Conservation (phyloP, 2,113 vertebrate genomes). For the Solea senegalensis region DNA sequence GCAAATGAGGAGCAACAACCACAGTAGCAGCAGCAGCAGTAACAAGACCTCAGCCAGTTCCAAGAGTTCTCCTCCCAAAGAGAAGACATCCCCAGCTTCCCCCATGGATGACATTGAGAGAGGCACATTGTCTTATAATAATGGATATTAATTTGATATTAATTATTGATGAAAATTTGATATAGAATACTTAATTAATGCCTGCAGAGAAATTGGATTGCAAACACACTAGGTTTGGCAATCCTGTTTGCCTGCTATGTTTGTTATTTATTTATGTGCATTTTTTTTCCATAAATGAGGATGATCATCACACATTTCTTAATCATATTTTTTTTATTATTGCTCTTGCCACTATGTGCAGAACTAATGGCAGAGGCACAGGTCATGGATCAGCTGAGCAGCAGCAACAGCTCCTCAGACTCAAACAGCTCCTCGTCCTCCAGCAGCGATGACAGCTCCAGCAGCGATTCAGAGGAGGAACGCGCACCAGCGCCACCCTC, state of each 20-base stretch:
- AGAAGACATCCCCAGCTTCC: constrained; percentile 87
- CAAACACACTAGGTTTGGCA: not conserved
- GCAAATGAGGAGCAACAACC: constrained; percentile 81
- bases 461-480: constrained; percentile 88
- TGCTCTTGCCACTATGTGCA: constrained; percentile 46
- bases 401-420: constrained; percentile 91
- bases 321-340: not conserved
- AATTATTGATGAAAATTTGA: too few relatives aligned
- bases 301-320: not conserved
- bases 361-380: constrained; percentile 95
- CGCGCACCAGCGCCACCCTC: constrained; percentile 30
- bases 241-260: not conserved
- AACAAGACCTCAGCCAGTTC: constrained; percentile 77
- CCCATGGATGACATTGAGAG: constrained; percentile 97
- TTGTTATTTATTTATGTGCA: not conserved
- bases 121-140: constrained; percentile 66
- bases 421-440: constrained; percentile 94
- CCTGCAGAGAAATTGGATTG: too few relatives aligned
- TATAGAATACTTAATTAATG: too few relatives aligned
- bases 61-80: constrained; percentile 85
- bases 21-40: constrained; percentile 77
- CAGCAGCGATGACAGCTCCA: constrained; percentile 90
- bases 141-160: too few relatives aligned
- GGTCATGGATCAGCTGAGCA: constrained; percentile 95
- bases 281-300: not conserved